These are phyloP conservation scores for Lethenteron camtschaticum DNA, from an alignment of 2,113 vertebrate genomes.

Conservation along the genomic window DNA sequence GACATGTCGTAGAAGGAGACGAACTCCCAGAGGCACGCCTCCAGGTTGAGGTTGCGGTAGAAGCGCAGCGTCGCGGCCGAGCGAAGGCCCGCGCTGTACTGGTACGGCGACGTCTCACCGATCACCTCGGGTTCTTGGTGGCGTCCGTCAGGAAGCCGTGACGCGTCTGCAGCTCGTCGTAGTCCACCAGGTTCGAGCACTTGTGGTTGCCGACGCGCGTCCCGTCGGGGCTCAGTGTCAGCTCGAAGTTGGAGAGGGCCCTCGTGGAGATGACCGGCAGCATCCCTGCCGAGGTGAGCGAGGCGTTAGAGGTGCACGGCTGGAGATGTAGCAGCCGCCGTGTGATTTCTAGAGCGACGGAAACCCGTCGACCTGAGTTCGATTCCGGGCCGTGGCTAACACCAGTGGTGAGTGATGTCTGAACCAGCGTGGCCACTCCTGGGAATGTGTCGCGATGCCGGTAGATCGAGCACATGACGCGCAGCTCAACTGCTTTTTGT, in stretches of 20 bases:
- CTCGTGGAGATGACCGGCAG: constrained; percentile 68
- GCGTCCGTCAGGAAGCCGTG: constrained; percentile 50
- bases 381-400: no score
- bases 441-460: no score
- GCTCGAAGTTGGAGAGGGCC: constrained; percentile 62
- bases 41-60: constrained; percentile 64
- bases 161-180: constrained; percentile 50
- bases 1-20: constrained; percentile 76
- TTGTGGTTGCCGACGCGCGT: constrained; percentile 62
- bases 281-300: constrained; percentile 35
- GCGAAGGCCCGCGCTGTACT: constrained; percentile 38
- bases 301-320: background rate
- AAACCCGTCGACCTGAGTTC: no score
- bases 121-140: constrained; percentile 31
- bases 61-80: constrained; percentile 48
- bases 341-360: no score
- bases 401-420: no score
- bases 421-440: no score
- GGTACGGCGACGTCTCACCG: constrained; percentile 48
- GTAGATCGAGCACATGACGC: no score
- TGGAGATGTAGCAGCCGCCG: no score
- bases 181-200: constrained; percentile 71
- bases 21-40: constrained; percentile 83
- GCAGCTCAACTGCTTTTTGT: no score
- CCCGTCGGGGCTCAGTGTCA: constrained; percentile 67